A percentile compares a stretch with the other conserved stretches of the same genome.
phyloP scores from a whole-genome alignment of 2,113 vertebrate genomes.

The Clarias batrachus region DNA sequence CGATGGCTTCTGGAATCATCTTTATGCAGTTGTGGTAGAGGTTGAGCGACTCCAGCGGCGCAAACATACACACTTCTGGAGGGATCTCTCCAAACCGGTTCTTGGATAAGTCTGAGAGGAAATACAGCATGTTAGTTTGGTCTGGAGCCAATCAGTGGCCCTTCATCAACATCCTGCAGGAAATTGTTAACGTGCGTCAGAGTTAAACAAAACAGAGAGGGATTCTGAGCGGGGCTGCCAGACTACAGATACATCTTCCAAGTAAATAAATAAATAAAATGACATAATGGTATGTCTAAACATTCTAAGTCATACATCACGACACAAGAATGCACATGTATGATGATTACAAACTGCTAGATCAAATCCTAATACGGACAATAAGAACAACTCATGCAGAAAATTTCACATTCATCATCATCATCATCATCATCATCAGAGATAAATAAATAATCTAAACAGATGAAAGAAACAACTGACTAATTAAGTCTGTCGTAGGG shows the following conservation, averaged over 20 bases:
- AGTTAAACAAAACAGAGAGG: not conserved
- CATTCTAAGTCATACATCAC: no score
- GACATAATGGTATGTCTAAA: not conserved
- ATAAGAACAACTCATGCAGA: not conserved
- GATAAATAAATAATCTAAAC: no score
- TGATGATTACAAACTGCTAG: not conserved
- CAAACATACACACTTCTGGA: conserved; percentile 90
- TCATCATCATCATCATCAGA: no score
- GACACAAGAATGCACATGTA: not conserved
- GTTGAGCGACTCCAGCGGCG: conserved; percentile 92
- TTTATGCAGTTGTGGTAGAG: conserved; percentile 99
- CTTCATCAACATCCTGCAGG: not conserved
- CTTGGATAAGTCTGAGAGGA: conserved; percentile 89
- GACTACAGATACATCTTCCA: not conserved
- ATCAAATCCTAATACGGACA: not conserved
- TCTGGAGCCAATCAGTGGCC: not conserved
- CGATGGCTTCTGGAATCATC: conserved; percentile 91
- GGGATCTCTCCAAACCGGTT: conserved; percentile 95
- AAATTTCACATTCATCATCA: not conserved
- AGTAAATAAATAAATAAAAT: no score
- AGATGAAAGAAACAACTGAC: no score
- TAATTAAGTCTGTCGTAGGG: no score
- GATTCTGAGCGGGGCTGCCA: not conserved
- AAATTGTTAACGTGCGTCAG: not conserved
- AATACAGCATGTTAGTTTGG: not conserved